Base-by-base conservation (phyloP, 2,113 vertebrate genomes). In the Cyanoderma ruficeps region DNA sequence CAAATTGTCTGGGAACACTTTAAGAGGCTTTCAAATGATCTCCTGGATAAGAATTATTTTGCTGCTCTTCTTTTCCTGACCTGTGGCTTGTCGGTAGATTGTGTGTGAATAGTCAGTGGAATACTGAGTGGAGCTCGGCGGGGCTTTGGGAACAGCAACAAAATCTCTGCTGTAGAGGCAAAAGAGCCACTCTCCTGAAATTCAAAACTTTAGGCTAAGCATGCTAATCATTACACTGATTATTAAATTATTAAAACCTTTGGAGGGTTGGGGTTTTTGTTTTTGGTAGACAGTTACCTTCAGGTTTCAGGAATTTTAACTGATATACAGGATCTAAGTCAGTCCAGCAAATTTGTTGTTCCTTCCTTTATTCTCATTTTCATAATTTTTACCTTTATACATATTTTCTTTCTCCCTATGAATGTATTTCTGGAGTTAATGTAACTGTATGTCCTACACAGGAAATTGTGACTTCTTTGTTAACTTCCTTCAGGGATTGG, bases 1-100 rank as follows among this genome's bases (percentile, higher is more conserved):
- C 37, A 65, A 87, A 89, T 85, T 91, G 59, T 61, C 87, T 82
- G 69, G 74, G 50, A 95, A 84, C 74, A 82, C 20, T 79, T 91
- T 56, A 78, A 70, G 56, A 87, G 87, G n/a, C 25, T 95, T 94
- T 85, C 84, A 82, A 19, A 91, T 82, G 53, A 82, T 89, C 61
- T 90, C 46, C 55, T 87, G 61, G 77, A 72, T 93, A 84, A 80
- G 75, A 95, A 91, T 87, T 94, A 76, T 91, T 95, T 96, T 82
- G 37, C 63, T 89, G 50, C 37, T 87, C 49, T 75, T 35, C 55
- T 91, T 89, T 87, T 64, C 44, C 53, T 94, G 86, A 86, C 76
- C 47, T 68, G 74, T 74, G 49, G 47, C 60, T 95, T 85, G 69
- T 64, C 80, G 82, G 77, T 23, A 56, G 70, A 44, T 72, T 69